Conservation (phyloP, 92 coral and sea anemone species). For the Phymanthus crucifer region DNA sequence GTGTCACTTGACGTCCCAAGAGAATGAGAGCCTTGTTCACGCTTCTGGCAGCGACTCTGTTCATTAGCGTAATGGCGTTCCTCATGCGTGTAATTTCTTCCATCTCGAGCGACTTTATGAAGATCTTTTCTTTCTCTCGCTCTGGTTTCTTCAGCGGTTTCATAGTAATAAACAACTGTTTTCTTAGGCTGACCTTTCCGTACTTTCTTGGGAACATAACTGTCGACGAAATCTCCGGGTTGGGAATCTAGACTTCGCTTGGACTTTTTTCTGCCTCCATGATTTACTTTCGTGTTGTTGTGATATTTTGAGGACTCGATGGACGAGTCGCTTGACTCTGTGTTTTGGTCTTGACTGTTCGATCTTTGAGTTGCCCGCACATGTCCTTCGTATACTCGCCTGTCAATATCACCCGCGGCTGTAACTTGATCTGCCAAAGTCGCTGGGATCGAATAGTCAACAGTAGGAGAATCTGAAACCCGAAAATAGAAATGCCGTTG, state of each 20-base stretch:
- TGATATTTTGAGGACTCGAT: neutral
- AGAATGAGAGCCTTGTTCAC: constrained; percentile 36
- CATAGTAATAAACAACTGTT: constrained; percentile 49
- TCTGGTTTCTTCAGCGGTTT: constrained; percentile 11
- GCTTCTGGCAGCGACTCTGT: constrained; percentile 5
- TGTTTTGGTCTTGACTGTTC: neutral
- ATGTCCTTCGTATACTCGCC: constrained; percentile 11
- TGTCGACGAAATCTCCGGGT: constrained; percentile 17
- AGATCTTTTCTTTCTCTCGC: constrained; percentile 15
- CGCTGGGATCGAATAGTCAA: constrained; percentile 31
- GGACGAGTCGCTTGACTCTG: neutral
- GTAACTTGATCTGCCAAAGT: constrained; percentile 51
- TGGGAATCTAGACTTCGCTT: constrained; percentile 23
- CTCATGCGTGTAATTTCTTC: constrained; percentile 52
- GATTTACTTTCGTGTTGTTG: neutral
- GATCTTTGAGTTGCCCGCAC: neutral
- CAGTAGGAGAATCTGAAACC: constrained; percentile 55
- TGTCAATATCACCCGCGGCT: constrained; percentile 13
- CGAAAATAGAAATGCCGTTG: constrained; percentile 42
- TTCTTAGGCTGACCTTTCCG: constrained; percentile 63
- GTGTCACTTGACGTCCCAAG: constrained; percentile 52
- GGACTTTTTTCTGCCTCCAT: constrained; percentile 14
- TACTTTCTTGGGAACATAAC: constrained; percentile 27
- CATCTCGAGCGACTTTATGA: constrained; percentile 1
- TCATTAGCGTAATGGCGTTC: constrained; percentile 64